Evolutionary conservation across 2,797 vertebrate genomes (phyloP).

Genomic region (Myotis daubentonii): DNA sequence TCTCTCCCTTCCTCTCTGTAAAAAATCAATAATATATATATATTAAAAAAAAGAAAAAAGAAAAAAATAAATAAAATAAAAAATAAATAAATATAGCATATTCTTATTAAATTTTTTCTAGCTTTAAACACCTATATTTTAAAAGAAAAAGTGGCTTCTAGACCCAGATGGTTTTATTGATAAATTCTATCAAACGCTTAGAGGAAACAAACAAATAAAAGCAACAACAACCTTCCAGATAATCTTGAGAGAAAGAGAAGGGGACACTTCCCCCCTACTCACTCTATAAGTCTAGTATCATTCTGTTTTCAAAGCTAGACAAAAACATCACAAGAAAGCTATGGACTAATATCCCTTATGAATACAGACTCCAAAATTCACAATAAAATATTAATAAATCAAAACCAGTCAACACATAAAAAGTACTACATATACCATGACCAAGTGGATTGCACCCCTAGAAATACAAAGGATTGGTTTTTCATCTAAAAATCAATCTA

Average conservation of each 20-base stretch:
- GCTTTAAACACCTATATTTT: no score
- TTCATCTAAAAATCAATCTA: conserved; percentile 4
- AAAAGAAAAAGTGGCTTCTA: not conserved
- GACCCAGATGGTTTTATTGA: not conserved
- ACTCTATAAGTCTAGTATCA: not conserved
- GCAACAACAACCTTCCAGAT: not conserved
- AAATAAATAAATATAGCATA: not conserved
- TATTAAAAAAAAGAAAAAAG: no score
- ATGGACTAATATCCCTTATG: not conserved
- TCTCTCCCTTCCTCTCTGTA: no score
- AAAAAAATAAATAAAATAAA: no score
- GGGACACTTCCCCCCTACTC: not conserved
- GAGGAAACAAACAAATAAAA: not conserved
- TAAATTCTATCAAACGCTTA: not conserved
- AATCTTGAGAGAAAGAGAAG: not conserved
- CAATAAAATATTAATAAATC: not conserved
- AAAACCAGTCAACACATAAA: conserved; percentile 9
- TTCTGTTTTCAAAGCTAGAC: not conserved
- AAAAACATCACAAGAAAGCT: conserved; percentile 32
- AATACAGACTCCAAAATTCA: conserved; percentile 9
- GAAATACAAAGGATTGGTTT: conserved; percentile 3
- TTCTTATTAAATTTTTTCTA: not conserved
- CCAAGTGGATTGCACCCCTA: not conserved
- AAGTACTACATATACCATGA: conserved; percentile 6
- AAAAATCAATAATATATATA: no score